Evolutionary conservation across 2,113 vertebrate genomes (phyloP).

Genomic region (Rhombomys opimus): DNA sequence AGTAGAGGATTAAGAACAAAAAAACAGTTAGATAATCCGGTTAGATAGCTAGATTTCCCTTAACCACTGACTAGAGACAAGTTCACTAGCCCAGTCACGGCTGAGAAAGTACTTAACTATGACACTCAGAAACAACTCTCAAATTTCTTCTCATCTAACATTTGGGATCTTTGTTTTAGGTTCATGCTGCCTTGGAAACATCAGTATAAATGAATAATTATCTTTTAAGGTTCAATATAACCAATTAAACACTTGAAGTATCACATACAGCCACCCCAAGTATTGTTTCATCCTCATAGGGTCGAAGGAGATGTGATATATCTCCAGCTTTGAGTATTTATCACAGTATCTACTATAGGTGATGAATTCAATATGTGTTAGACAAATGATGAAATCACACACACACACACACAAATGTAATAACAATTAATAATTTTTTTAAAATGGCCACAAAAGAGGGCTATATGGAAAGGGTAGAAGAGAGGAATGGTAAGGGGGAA

Average conservation of each 20-base stretch:
- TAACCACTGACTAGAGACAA: not conserved
- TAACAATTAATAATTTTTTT: too few species aligned
- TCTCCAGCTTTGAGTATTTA: not conserved
- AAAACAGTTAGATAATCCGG: not conserved
- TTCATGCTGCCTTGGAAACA: not conserved
- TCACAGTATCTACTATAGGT: not conserved
- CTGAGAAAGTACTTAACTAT: slow-evolving; percentile 17
- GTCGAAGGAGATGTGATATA: not conserved
- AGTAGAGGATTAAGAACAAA: not conserved
- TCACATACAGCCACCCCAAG: not conserved
- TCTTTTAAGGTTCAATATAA: not conserved
- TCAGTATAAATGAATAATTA: not conserved
- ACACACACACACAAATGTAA: too few species aligned
- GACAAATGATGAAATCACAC: not conserved
- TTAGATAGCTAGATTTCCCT: not conserved
- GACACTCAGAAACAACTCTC: not conserved
- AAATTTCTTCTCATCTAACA: not conserved
- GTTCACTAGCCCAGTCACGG: not conserved
- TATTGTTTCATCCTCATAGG: not conserved
- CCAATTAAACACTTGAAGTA: not conserved
- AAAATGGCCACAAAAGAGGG: not conserved
- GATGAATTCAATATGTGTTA: not conserved
- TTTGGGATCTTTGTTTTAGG: not conserved
- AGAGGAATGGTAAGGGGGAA: not conserved
- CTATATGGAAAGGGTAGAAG: not conserved